Conservation (phyloP, 2,113 vertebrate genomes). For the Callipepla squamata region DNA sequence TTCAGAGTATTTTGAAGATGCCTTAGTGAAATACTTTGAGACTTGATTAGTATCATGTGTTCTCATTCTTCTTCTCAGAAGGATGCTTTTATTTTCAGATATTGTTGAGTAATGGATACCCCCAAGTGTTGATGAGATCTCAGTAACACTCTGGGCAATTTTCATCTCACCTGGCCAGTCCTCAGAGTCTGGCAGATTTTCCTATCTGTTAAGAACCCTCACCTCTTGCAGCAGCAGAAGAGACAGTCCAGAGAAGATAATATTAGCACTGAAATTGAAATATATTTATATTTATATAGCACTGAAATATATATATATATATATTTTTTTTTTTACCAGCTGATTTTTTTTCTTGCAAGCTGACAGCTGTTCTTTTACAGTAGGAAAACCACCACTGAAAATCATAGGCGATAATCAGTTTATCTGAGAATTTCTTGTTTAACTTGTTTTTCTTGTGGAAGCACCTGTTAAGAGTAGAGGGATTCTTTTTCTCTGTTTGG, state of each 20-base stretch:
- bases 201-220: background rate
- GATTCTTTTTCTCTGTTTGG: background rate
- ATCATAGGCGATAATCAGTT: conserved; percentile 29
- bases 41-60: background rate
- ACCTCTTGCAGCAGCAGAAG: background rate
- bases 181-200: background rate
- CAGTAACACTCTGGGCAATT: background rate
- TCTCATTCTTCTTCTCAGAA: background rate
- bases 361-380: conserved; percentile 23
- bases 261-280: background rate
- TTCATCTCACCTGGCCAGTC: background rate
- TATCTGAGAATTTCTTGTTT: background rate
- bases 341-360: background rate
- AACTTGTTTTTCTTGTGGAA: background rate
- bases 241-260: background rate
- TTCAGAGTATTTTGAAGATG: background rate
- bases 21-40: too few relatives aligned
- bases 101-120: background rate
- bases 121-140: background rate
- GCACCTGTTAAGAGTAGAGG: conserved; percentile 42
- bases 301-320: background rate
- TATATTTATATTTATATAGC: background rate
- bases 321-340: conserved; percentile 13
- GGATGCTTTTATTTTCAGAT: background rate
- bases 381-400: conserved; percentile 29